Evolutionary conservation across 2,888 invertebrate genomes (phyloP).

Genomic region (Dryomyza anilis): DNA sequence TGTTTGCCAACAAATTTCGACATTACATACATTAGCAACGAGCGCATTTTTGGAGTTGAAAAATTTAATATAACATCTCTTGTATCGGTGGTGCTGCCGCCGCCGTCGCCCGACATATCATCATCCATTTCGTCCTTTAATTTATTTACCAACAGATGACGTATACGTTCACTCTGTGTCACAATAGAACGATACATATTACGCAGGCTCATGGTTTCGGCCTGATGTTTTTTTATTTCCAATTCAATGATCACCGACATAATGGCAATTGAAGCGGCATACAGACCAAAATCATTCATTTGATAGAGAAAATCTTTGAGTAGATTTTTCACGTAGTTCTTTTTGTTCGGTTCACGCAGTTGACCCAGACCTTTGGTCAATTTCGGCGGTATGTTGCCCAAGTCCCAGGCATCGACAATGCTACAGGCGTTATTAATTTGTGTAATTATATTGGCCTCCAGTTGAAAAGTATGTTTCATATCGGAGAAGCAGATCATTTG

Average conservation of each 20-base stretch:
- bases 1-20: conserved; percentile 63
- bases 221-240: conserved; percentile 66
- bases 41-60: conserved; percentile 70
- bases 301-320: conserved; percentile 63
- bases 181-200: conserved; percentile 47
- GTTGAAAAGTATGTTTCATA: conserved; percentile 12
- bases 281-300: conserved; percentile 64
- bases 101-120: too few relatives aligned
- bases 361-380: conserved; percentile 40
- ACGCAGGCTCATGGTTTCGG: conserved; percentile 60
- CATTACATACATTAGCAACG: conserved; percentile 68
- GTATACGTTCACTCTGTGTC: conserved; percentile 59
- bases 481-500: conserved; percentile 44
- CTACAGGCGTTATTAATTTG: conserved; percentile 28
- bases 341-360: conserved; percentile 54
- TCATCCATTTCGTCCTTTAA: conserved; percentile 55
- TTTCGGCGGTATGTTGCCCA: conserved; percentile 43
- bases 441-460: conserved; percentile 23
- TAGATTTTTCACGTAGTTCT: conserved; percentile 63
- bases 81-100: conserved; percentile 48
- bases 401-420: conserved; percentile 36
- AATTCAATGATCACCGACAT: conserved; percentile 68
- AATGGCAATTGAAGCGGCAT: conserved; percentile 67
- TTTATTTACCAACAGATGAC: conserved; percentile 63
- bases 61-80: conserved; percentile 62